Percentiles rank a stretch among this genome's conserved stretches.
Conservation (phyloP, 1,140 invertebrate species). For the Rhopalosiphum maidis region DNA sequence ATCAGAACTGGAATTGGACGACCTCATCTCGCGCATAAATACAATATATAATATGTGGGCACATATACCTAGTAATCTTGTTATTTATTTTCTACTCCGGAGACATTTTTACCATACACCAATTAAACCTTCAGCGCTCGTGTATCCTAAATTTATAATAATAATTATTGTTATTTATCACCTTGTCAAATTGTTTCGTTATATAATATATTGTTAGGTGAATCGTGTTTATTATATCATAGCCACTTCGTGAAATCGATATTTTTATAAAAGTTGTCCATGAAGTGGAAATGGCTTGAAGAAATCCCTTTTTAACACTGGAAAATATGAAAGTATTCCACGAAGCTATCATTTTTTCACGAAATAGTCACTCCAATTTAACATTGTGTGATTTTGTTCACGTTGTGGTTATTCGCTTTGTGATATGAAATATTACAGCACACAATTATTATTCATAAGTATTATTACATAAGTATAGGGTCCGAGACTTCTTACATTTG, state of each 20-base stretch:
- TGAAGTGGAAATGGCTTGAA: neutral
- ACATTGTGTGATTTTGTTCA: neutral
- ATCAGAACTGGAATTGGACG: neutral
- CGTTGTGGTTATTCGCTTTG: neutral
- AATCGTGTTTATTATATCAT: neutral
- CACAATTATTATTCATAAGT: neutral
- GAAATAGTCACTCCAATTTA: neutral
- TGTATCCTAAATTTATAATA: neutral
- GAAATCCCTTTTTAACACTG: no score
- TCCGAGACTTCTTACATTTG: neutral
- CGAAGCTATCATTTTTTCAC: neutral
- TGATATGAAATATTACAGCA: neutral
- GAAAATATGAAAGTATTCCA: neutral
- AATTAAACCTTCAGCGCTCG: neutral
- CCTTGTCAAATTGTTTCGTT: neutral
- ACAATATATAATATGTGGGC: neutral
- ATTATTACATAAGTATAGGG: neutral
- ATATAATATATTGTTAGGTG: neutral
- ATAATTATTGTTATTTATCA: conserved; percentile 15
- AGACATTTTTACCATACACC: neutral
- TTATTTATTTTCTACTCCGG: neutral
- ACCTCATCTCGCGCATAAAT: neutral
- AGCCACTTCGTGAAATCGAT: neutral
- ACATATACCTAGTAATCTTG: neutral
- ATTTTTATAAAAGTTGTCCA: neutral